Base-by-base conservation (phyloP, 37 sponge, comb jelly and placozoan species). In the Oscarella lobularis region DNA sequence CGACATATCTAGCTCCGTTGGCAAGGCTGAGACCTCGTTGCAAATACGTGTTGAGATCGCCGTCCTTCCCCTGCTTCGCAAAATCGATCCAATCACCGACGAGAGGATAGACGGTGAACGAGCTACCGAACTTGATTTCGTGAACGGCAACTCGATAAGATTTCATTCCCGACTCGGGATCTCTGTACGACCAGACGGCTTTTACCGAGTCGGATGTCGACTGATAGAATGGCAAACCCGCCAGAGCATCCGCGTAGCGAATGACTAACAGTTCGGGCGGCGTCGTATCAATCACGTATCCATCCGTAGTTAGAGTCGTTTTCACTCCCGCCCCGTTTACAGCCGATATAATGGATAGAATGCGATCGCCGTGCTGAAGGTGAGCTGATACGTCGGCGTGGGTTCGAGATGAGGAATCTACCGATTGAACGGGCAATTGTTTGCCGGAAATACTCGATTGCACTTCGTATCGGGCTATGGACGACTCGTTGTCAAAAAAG, bases 401-500 rank as follows among this genome's bases (percentile, higher is more conserved):
- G n/a, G n/a, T n/a, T n/a, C n/a, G n/a, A 27, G 60, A 48, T 48
- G 9, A 20, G 9, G 60, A 27, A 20, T 48, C 60, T 27, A 48
- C 60, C 60, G 60, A 48, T 9, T 20, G 60, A 27, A 48, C 60
- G 20, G 60, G 60, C 9, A 48, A 48, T 27, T 9, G 60, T 48
- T 9, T 48, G 20, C 60, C 60, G 20, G 60, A 48, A 9, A 48
- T 20, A 20, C 9, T 27, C 9, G 60, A 48, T 20, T 48, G 60
- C 9, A 48, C 60, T 20, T 48, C 60, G 74, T 77, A 82, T 14
- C 60, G 37, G 67, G n/a, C 1, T 6, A 90, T 76, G 2, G 54
- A 67, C 35, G 80, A 79, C 37, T 90, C 78, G 36, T 70, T 70
- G 35, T 90, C 91, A 36, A 36, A 9, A n/a, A 84, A 35, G 2